Evolutionary conservation across 2,888 invertebrate genomes (phyloP).

Genomic region (Melolontha melolontha): DNA sequence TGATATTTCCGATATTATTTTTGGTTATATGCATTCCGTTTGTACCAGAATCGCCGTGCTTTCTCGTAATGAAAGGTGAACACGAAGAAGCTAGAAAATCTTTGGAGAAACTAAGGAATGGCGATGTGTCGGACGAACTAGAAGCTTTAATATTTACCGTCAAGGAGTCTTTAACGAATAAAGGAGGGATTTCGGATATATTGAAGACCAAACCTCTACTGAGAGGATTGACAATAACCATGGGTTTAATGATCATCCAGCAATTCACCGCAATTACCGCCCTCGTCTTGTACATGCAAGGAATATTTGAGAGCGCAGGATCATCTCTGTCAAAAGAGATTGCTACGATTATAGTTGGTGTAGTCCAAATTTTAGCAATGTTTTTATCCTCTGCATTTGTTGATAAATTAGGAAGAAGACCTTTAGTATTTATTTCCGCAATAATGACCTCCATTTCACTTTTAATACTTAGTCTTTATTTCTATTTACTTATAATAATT

Average conservation of each 20-base stretch:
- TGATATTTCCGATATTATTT: conserved; percentile 36
- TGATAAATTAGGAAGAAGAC: conserved; percentile 78
- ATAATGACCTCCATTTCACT: conserved; percentile 74
- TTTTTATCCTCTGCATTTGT: conserved; percentile 79
- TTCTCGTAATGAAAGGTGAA: conserved; percentile 55
- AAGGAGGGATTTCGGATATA: conserved; percentile 63
- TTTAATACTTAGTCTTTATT: conserved; percentile 71
- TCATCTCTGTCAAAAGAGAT: conserved; percentile 70
- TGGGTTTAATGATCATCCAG: conserved; percentile 72
- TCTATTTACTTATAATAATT: conserved; percentile 69
- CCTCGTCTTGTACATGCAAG: conserved; percentile 81
- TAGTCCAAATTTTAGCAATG: conserved; percentile 80
- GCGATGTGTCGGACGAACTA: conserved; percentile 67
- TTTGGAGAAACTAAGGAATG: conserved; percentile 76
- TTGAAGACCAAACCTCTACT: conserved; percentile 75
- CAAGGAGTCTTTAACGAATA: conserved; percentile 64
- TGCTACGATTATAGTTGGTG: conserved; percentile 80
- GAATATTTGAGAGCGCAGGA: conserved; percentile 77
- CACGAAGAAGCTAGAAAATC: conserved; percentile 69
- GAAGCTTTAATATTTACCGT: conserved; percentile 68
- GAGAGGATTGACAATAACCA: conserved; percentile 80
- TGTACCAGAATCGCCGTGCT: conserved; percentile 46
- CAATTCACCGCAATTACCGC: conserved; percentile 86
- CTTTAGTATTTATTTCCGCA: conserved; percentile 77
- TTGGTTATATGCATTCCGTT: conserved; percentile 36